phyloP scores from a whole-genome alignment of 2,888 invertebrate genomes.

The Diadromus collaris region DNA sequence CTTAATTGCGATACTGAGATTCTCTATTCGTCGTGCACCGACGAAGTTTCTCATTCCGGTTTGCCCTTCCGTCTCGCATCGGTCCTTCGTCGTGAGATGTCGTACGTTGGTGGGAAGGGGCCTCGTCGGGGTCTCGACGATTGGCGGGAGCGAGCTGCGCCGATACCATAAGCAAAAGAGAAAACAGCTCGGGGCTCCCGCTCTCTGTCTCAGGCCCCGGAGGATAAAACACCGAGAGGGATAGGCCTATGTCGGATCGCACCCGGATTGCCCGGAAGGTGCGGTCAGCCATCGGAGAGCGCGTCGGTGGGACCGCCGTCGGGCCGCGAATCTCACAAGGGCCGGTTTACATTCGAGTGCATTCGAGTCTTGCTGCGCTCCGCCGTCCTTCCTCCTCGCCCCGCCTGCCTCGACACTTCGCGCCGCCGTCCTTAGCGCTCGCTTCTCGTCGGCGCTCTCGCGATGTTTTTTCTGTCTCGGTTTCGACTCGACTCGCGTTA shows the following conservation, averaged over 20 bases:
- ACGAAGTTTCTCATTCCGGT: slow-evolving; percentile 20
- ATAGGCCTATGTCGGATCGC: slow-evolving; percentile 66
- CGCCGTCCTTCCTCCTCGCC: slow-evolving; percentile 50
- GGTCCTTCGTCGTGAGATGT: neutral
- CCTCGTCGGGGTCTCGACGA: slow-evolving; percentile 19
- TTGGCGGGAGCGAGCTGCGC: neutral
- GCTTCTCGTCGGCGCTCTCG: slow-evolving; percentile 9
- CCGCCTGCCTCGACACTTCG: neutral
- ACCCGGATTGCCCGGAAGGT: slow-evolving; percentile 77
- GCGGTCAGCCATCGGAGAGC: slow-evolving; percentile 76
- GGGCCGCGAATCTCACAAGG: slow-evolving; percentile 79
- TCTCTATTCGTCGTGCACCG: neutral
- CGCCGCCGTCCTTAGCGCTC: neutral
- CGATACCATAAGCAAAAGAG: slow-evolving; percentile 9
- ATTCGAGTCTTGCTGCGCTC: slow-evolving; percentile 56
- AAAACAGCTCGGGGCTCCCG: neutral
- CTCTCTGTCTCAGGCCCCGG: slow-evolving; percentile 11
- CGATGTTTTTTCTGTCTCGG: slow-evolving; percentile 34
- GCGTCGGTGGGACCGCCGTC: slow-evolving; percentile 78
- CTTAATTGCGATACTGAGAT: slow-evolving; percentile 73
- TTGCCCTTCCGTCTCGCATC: neutral
- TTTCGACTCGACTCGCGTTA: slow-evolving; percentile 47
- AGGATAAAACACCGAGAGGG: slow-evolving; percentile 32
- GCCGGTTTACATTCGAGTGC: slow-evolving; percentile 79
- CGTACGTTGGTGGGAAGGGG: slow-evolving; percentile 6